These are phyloP conservation scores for Genyomyrus donnyi DNA, from an alignment of 2,113 vertebrate species.

Conservation along the genomic window DNA sequence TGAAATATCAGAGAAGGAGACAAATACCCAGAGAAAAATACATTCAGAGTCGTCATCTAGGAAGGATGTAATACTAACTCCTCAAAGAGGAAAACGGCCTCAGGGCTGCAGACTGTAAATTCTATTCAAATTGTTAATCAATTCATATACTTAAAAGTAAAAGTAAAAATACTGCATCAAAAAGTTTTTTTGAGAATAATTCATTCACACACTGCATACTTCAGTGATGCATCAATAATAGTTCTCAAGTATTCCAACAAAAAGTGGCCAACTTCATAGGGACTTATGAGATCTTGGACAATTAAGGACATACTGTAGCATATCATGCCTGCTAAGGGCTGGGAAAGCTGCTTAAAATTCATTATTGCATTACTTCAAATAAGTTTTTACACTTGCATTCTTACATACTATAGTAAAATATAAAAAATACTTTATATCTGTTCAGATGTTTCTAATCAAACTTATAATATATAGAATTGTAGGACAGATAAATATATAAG, in stretches of 20 bases:
- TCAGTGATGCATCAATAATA: neutral
- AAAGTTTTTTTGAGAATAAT: neutral
- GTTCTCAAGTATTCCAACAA: neutral
- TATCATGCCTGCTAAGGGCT: neutral
- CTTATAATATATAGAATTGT: neutral
- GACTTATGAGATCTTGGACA: neutral
- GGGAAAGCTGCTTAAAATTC: neutral
- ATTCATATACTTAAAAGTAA: neutral
- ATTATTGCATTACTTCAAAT: neutral
- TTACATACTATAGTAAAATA: neutral
- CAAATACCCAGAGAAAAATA: neutral
- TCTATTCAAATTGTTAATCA: neutral
- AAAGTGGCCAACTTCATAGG: neutral
- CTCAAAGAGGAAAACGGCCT: neutral
- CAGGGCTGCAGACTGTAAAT: neutral
- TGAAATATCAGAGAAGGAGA: conserved; percentile 20
- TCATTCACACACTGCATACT: neutral
- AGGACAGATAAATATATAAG: neutral
- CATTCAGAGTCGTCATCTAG: neutral
- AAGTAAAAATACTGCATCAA: neutral
- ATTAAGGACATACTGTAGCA: neutral
- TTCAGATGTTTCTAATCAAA: neutral
- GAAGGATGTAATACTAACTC: neutral
- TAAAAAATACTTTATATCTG: neutral
- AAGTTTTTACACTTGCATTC: neutral